Percentiles rank a stretch among this genome's conserved stretches.
Evolutionary conservation across 2,888 invertebrate genomes (phyloP).

Genomic region (Cheilosia urbana): DNA sequence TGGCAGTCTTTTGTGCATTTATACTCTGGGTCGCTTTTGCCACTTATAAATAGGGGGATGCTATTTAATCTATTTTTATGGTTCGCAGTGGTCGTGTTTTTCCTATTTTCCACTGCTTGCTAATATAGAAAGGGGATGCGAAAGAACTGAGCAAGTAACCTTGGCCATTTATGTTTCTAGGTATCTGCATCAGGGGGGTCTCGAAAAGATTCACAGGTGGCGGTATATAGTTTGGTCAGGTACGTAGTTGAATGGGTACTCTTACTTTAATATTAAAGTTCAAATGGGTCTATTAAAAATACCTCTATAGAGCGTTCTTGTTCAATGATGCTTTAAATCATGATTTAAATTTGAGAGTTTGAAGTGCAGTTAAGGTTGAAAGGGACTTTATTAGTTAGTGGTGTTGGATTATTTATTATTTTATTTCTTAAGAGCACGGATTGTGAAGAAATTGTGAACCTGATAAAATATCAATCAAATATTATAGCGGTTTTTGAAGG

Average conservation of each 20-base stretch:
- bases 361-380: too few relatives aligned
- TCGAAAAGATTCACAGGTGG: neutral
- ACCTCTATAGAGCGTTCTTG: too few relatives aligned
- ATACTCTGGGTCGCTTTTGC: neutral
- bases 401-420: too few relatives aligned
- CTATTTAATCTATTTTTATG: constrained; percentile 24
- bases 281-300: neutral
- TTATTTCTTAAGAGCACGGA: too few relatives aligned
- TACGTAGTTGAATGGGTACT: neutral
- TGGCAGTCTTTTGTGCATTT: constrained; percentile 3
- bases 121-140: constrained; percentile 23
- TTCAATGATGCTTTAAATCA: too few relatives aligned
- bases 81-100: neutral
- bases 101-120: neutral
- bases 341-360: neutral
- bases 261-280: neutral
- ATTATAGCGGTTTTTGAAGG: too few relatives aligned
- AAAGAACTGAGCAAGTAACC: constrained; percentile 43
- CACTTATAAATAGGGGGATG: neutral
- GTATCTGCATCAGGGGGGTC: neutral
- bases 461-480: too few relatives aligned
- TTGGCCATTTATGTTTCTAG: constrained; percentile 26
- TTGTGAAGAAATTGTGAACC: too few relatives aligned
- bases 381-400: too few relatives aligned
- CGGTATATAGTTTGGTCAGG: neutral